Conservation (phyloP, 2,113 vertebrate genomes). For the Laticauda colubrina region DNA sequence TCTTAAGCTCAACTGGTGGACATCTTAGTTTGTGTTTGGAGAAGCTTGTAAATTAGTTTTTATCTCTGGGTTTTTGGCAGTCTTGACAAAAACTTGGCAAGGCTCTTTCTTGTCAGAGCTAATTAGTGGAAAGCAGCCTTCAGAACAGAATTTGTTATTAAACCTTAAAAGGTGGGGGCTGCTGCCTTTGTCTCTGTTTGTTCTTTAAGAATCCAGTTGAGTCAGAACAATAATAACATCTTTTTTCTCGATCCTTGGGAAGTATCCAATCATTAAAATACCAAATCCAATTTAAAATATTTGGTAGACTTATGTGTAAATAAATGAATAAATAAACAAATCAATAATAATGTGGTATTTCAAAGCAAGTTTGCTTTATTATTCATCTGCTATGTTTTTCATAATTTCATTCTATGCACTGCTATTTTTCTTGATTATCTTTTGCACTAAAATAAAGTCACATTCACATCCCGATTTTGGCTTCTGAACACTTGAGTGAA, state of each 20-base stretch:
- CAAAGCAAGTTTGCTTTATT: neutral
- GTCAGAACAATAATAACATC: neutral
- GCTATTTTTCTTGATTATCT: neutral
- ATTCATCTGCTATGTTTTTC: neutral
- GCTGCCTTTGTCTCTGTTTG: no score
- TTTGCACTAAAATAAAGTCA: accelerated
- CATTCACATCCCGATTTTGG: neutral
- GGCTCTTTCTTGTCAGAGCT: no score
- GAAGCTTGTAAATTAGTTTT: no score
- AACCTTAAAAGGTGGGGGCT: no score
- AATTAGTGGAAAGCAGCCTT: no score
- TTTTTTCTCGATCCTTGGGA: neutral
- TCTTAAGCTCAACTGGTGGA: no score
- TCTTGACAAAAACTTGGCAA: no score
- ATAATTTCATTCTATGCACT: neutral
- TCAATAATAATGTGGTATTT: neutral
- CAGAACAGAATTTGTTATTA: no score
- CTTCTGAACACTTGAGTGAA: conserved; percentile 8
- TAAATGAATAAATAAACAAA: neutral
- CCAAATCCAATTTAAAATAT: neutral
- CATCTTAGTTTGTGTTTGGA: no score
- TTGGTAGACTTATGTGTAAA: neutral
- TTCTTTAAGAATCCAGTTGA: no score
- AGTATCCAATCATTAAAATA: neutral
- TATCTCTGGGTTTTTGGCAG: no score